Base-by-base conservation (phyloP, 2,797 vertebrate species). In the Mormyrus proboscirostris region DNA sequence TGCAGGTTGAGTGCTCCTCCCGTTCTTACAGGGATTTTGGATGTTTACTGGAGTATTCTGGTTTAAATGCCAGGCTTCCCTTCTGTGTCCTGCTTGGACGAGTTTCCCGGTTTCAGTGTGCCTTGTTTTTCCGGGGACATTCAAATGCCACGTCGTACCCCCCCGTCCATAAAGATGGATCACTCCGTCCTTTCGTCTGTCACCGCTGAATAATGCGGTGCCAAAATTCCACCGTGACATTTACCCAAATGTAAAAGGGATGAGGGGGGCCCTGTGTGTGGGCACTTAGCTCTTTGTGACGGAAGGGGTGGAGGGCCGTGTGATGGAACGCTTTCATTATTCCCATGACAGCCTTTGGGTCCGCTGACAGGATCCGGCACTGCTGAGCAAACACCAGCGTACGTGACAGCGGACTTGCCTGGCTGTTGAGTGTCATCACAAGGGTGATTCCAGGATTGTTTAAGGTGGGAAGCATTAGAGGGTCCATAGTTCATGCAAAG, bases 231-330 rank as follows among this genome's bases (percentile, higher is more conserved):
- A 89, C 91, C 90, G 92, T 94, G 90, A 93, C 92, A 92, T 92
- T 92, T 92, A 92, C 79, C 90, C 91, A 95, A 95, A 94, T 93
- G 93, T 94, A 93, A 93, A 90, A 91, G n/a, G 65, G 88, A 90
- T 84, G 47, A 86, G 88, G 88, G 88, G 85, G 88, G 79, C 47
- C 59, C 88, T 90, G 88, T 89, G 1, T 29, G 19, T 90, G 33
- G 29, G 86, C 19, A 90, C 82, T 87, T 88, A 90, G 83, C 90
- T 89, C 19, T 79, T 65, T 53, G 41, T 44, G 82, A 87, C 12
- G 9, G 82, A 73, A 44, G 49, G 62, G 44, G 62, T 44, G 49
- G 25, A 25, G 83, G 49, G 53, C 22, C 83, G 6, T 2, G 25
- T 85, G 83, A 85, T 85, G 49, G 83, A 85, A 33, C 22, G 22